Evolutionary conservation across 2,113 vertebrate species (phyloP).

Genomic region (Hyla sarda): DNA sequence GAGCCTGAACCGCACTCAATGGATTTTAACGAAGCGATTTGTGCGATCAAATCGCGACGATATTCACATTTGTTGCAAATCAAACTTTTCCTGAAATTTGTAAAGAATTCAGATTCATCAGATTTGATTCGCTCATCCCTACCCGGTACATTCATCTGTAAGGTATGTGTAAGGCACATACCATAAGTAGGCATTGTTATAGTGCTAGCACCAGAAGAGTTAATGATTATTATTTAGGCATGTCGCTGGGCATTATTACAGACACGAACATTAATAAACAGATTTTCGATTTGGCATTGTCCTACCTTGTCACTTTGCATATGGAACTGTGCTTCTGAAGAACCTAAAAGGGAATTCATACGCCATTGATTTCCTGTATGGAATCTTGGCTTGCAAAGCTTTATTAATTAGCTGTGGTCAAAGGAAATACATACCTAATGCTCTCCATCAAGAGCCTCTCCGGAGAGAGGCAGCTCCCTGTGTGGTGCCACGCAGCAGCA

Average conservation of each 20-base stretch:
- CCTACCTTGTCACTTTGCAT: constrained; percentile 51
- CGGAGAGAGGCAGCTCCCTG: not conserved
- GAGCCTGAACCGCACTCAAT: too few relatives aligned
- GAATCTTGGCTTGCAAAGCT: constrained; percentile 40
- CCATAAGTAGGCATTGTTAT: not conserved
- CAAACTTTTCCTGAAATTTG: too few relatives aligned
- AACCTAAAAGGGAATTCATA: constrained; percentile 55
- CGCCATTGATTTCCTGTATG: constrained; percentile 47
- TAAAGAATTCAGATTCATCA: too few relatives aligned
- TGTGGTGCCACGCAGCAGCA: too few relatives aligned
- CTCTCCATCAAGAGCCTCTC: constrained; percentile 29
- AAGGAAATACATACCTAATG: constrained; percentile 41
- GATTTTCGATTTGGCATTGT: constrained; percentile 25
- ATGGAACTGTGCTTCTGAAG: constrained; percentile 18
- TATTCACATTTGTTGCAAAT: too few relatives aligned
- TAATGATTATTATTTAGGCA: constrained; percentile 31
- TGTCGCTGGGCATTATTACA: constrained; percentile 7
- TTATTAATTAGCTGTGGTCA: constrained; percentile 55
- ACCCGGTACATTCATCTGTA: too few relatives aligned
- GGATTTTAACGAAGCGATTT: too few relatives aligned
- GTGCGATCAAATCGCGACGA: too few relatives aligned
- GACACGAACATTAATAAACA: constrained; percentile 36
- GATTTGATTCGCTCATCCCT: too few relatives aligned
- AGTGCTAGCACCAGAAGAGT: not conserved
- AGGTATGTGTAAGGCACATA: too few relatives aligned